Conservation (phyloP, 2,797 vertebrate genomes). For the Alosa sapidissima region DNA sequence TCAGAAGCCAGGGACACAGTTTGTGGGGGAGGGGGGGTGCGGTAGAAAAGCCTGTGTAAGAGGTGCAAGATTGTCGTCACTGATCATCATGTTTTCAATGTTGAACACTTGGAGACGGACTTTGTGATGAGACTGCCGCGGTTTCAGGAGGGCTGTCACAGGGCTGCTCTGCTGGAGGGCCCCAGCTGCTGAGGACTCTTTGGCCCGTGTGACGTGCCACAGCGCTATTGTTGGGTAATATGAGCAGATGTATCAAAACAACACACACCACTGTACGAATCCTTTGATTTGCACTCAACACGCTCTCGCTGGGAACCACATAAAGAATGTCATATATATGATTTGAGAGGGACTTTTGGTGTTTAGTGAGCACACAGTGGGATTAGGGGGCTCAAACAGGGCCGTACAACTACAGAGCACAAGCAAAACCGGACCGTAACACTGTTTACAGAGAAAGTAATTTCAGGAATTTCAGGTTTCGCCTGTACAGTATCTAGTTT, state of each 20-base stretch:
- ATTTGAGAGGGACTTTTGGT: neutral
- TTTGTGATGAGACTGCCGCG: neutral
- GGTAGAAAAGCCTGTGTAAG: neutral
- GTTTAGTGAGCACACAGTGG: neutral
- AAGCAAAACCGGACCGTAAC: neutral
- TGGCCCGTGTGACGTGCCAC: neutral
- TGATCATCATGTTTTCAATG: neutral
- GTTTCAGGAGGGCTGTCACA: neutral
- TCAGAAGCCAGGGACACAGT: neutral
- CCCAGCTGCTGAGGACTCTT: slow-evolving; percentile 19
- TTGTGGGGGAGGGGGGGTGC: neutral
- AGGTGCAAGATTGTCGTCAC: neutral
- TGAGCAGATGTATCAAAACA: neutral
- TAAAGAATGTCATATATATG: slow-evolving; percentile 10
- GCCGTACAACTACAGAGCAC: neutral
- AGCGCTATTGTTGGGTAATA: neutral
- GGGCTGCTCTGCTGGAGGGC: neutral
- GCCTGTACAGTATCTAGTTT: neutral
- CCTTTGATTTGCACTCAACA: neutral
- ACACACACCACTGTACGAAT: slow-evolving; percentile 3
- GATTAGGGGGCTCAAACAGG: neutral
- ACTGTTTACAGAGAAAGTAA: neutral
- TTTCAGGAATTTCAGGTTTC: neutral
- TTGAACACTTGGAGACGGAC: neutral
- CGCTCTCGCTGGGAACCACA: neutral